These are phyloP conservation scores for Tethea ocularis DNA, from an alignment of 2,888 invertebrate genomes.

Conservation along the genomic window DNA sequence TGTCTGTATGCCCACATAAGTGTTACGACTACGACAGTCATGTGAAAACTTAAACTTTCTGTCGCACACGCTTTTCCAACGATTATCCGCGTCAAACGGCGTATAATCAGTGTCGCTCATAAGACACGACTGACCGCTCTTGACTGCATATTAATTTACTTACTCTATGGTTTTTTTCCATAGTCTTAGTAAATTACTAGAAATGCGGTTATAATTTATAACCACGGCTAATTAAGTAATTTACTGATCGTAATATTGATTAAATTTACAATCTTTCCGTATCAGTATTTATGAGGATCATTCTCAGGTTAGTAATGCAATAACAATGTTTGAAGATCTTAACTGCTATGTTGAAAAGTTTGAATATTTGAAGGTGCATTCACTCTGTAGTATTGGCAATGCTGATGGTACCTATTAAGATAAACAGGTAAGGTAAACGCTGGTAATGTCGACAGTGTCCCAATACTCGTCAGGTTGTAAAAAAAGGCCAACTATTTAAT, in stretches of 20 bases:
- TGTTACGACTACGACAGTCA: conserved; percentile 7
- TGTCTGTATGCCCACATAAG: not conserved
- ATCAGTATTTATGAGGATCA: not conserved
- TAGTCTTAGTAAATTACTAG: not conserved
- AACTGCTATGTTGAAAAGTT: not conserved
- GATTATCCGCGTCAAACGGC: conserved; percentile 17
- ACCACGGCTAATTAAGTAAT: not conserved
- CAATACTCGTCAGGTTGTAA: no score
- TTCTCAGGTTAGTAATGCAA: not conserved
- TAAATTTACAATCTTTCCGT: not conserved
- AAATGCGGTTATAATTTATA: not conserved
- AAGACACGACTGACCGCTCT: conserved; percentile 23
- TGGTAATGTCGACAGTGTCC: no score
- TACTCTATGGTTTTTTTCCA: not conserved
- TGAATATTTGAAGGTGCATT: not conserved
- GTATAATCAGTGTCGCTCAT: conserved; percentile 19
- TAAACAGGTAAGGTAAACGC: no score
- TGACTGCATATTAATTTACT: not conserved
- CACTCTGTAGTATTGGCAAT: not conserved
- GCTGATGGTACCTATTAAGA: not conserved
- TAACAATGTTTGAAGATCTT: conserved; percentile 1
- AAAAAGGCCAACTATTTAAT: no score
- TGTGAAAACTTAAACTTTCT: conserved; percentile 9
- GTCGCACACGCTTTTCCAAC: conserved; percentile 20
- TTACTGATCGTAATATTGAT: conserved; percentile 1